Evolutionary conservation across 2,888 invertebrate species (phyloP), one percentile per base, ranked within the genome.

Genomic region (Ennomos fuscantarius): DNA sequence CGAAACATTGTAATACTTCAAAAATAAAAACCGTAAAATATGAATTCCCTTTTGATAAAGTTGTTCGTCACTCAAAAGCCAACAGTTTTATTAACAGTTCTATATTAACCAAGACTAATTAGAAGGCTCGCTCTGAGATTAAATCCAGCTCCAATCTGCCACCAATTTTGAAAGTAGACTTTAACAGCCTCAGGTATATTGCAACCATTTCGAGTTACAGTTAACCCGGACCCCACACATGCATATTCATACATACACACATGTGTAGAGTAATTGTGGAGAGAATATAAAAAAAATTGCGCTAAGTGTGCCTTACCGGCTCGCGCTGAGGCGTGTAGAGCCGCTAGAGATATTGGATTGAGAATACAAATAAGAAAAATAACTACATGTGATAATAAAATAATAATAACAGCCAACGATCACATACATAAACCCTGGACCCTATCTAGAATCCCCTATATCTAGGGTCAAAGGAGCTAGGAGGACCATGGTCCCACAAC

Each of bases 271-370:
- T 89, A 89, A 89, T 90, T 89, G 89, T 84, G 80, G 86, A 84
- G 85, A 86, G 86, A 84, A 87, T 82, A 78, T 75, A 86, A 90
- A 91, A 88, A 91, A 90, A 86, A 78, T 24, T 82, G 86, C 83
- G 81, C 79, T 84, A 88, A 90, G 90, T 89, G 91, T 90, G 91
- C 85, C 86, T 90, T 91, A 91, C 90, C 87, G 89, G 90, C 74
- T 76, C 78, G 84, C 75, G 72, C 71, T 62, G 82, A 84, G 81
- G 80, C 67, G 70, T 8, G 88, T 76, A 89, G 80, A 80, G 70
- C 41, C 62, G 63, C 54, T 68, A 68, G 74, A 49, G 46, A 59
- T 5, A 15, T 8, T 68, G 64, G 70, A 35, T 40, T 35, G 10
- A 24, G 6, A 24, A 24, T n/a, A n/a, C n/a, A n/a, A n/a, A n/a